Base-by-base conservation (phyloP, 2,113 vertebrate species). In the Girardinichthys multiradiatus region DNA sequence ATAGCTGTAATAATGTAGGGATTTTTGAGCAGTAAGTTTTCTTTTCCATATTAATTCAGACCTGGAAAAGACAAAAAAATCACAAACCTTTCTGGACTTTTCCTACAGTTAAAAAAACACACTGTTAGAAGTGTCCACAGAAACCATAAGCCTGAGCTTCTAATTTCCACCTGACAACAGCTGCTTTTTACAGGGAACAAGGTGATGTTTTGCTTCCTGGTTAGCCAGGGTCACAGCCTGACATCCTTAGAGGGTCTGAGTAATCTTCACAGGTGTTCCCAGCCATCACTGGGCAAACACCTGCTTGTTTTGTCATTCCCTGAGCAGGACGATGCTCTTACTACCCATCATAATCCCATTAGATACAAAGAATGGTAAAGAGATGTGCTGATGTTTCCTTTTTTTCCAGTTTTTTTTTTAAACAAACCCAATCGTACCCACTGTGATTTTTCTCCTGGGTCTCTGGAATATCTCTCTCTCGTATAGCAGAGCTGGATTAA, bases 261-360 rank as follows among this genome's bases (percentile, higher is more conserved):
- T 89, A 90, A 91, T 92, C 88, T 81, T 64, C 24, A 29, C 61
- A 83, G 86, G 81, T 87, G 87, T 86, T 64, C 54, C 66, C 60
- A 26, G 57, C 78, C 29, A 90, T 90, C 72, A 82, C 66, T 13
- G 1, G 69, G 26, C 79, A 67, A 60, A 90, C 84, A 87, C 90
- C 87, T 87, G 83, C 87, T 82, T 59, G 71, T 57, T 77, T 76
- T 79, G 72, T 74, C 69, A 60, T 58, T 57, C 59, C 54, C 64
- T 91, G 92, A 30, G 14, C 10, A n/a, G 17, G 24, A 10, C 21
- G 17, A n/a, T 21, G n/a, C 8, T 21, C 48, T 54, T 70, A 68
- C 72, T 42, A 57, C 61, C 45, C 66, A 65, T 31, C 39, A 70
- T 91, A 93, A 94, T 93, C 92, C 90, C 90, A 91, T 94, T 93